A percentile compares a stretch with the other conserved stretches of the same genome.
Evolutionary conservation across 2,888 invertebrate genomes (phyloP).

Genomic region (Rotaria magnacalcarata): DNA sequence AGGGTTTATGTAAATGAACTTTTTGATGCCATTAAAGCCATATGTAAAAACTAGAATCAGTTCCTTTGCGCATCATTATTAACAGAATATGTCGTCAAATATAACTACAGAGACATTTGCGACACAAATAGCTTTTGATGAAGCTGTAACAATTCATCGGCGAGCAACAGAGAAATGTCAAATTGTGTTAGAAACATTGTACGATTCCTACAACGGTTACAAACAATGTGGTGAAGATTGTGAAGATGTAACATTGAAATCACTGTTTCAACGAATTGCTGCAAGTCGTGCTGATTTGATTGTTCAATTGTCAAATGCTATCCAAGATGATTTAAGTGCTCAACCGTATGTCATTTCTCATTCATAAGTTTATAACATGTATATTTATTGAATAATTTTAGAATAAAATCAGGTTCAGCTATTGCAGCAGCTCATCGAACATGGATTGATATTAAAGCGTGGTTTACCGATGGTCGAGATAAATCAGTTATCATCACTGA

Average conservation of each 20-base stretch:
- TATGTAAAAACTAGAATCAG: neutral
- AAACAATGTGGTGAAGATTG: neutral
- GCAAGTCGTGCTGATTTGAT: neutral
- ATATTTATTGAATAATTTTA: neutral
- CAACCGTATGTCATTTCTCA: neutral
- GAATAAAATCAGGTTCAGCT: neutral
- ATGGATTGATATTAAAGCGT: neutral
- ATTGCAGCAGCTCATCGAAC: constrained; percentile 16
- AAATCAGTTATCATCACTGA: neutral
- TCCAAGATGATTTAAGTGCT: neutral
- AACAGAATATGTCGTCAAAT: neutral
- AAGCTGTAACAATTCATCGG: neutral
- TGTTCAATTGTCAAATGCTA: neutral
- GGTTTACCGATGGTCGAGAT: constrained; percentile 1
- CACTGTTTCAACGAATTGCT: neutral
- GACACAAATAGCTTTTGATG: neutral
- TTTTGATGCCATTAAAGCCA: too few species aligned
- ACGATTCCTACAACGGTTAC: neutral
- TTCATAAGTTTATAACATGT: neutral
- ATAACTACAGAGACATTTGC: neutral
- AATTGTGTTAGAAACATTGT: neutral
- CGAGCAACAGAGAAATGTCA: neutral
- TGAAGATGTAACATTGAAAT: neutral
- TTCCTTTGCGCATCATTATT: neutral
- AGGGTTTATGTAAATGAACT: too few species aligned